These are phyloP conservation scores for Drosophila kanekoi DNA, from an alignment of 2,888 invertebrate species.

Conservation along the genomic window DNA sequence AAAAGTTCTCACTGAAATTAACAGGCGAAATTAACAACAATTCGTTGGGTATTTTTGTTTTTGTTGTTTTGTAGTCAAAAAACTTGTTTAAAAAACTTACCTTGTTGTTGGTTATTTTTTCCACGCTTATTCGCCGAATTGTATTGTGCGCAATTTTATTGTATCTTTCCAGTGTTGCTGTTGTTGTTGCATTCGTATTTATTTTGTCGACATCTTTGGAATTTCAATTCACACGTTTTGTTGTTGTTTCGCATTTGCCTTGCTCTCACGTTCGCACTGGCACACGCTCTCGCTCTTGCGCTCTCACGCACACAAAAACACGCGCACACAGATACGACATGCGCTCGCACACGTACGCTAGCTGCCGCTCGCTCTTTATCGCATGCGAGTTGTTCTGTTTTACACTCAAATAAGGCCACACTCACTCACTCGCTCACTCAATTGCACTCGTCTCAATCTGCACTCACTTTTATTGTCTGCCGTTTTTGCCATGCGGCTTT, in stretches of 20 bases:
- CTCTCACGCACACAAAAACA: slow-evolving; percentile 6
- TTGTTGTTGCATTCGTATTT: slow-evolving; percentile 61
- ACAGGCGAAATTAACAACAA: slow-evolving; percentile 31
- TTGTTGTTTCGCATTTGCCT: slow-evolving; percentile 63
- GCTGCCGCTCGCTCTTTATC: slow-evolving; percentile 42
- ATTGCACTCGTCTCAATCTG: slow-evolving; percentile 31
- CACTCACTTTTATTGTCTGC: slow-evolving; percentile 15
- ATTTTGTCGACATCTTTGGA: slow-evolving; percentile 82
- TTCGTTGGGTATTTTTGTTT: slow-evolving; percentile 15
- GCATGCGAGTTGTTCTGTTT: slow-evolving; percentile 55
- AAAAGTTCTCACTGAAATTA: slow-evolving; percentile 34
- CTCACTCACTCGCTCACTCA: slow-evolving; percentile 17
- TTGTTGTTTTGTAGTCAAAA: slow-evolving; percentile 40
- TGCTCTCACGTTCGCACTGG: slow-evolving; percentile 6
- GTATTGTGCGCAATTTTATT: slow-evolving; percentile 77
- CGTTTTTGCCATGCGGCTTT: slow-evolving; percentile 42
- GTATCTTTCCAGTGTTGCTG: slow-evolving; percentile 63
- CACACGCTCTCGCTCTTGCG: slow-evolving; percentile 24
- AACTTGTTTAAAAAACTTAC: slow-evolving; percentile 71
- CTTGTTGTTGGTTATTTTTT: slow-evolving; percentile 44
- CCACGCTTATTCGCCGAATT: slow-evolving; percentile 64
- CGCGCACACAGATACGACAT: slow-evolving; percentile 60
- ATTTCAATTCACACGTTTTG: slow-evolving; percentile 83
- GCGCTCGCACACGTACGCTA: slow-evolving; percentile 50
- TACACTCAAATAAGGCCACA: slow-evolving; percentile 2